Evolutionary conservation across 1,140 invertebrate species (phyloP).

Genomic region (Euura saliciscinereae): DNA sequence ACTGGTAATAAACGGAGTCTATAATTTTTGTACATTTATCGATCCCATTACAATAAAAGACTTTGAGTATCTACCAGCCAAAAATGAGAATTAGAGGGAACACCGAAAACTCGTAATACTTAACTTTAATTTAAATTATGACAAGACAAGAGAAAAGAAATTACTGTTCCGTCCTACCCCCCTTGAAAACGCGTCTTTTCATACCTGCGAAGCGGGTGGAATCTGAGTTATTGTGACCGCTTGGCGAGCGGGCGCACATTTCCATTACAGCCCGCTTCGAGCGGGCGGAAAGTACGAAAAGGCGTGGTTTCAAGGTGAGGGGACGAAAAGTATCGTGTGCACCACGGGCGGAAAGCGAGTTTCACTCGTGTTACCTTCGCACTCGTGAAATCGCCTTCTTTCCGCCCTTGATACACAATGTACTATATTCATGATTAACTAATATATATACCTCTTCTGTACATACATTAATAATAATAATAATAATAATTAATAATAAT

Average conservation of each 20-base stretch:
- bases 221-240: too few species aligned
- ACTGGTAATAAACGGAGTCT: not conserved
- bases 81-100: not conserved
- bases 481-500: conserved; percentile 30
- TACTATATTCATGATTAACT: conserved; percentile 35
- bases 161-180: too few species aligned
- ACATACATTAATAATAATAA: conserved; percentile 43
- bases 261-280: too few species aligned
- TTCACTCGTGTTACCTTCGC: too few species aligned
- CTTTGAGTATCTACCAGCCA: not conserved
- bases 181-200: too few species aligned
- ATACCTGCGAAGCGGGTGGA: too few species aligned
- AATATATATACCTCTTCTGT: conserved; percentile 45
- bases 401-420: conserved; percentile 16
- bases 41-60: not conserved
- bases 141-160: conserved; percentile 16
- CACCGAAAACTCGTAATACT: not conserved
- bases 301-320: too few species aligned
- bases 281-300: too few species aligned
- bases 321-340: too few species aligned
- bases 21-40: conserved; percentile 1
- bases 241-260: too few species aligned
- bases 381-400: too few species aligned
- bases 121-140: conserved; percentile 28
- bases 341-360: too few species aligned